Base-by-base conservation (phyloP, 2,113 vertebrate species). In the Glaucomys volans region DNA sequence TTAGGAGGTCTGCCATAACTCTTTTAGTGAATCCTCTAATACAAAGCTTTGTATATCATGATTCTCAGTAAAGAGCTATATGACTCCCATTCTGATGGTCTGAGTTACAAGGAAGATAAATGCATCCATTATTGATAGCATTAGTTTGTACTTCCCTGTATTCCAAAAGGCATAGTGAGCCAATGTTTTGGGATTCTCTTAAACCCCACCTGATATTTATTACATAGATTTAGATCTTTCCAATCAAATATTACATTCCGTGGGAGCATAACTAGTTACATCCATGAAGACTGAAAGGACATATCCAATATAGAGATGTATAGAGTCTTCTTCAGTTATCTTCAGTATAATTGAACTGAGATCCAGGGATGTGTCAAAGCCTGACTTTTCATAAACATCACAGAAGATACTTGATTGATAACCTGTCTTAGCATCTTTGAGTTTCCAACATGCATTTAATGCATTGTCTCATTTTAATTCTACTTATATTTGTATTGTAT, bases 381-480 rank as follows among this genome's bases (percentile, higher is more conserved):
- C 87, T 96, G 40, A 71, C 35, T 92, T 95, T 44, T 28, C n/a
- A 35, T 90, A 66, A 54, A 71, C 11, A 75, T 90, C 71, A 76
- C 40, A 91, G 47, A 64, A 85, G 37, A 91, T 80, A 79, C 32
- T 74, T 92, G 90, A 95, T 44, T 91, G 66, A 86, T 86, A 94
- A 95, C 32, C 64, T 81, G 5, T 87, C 50, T 93, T 95, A 80
- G 35, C 12, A 88, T 87, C 30, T 89, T 96, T 87, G 32, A 37
- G 11, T 90, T 92, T 96, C 59, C 66, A 88, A 69, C n/a, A 35
- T 94, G n/a, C 66, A 69, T 96, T 59, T 97, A 54, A 94, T 96
- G 75, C 67, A 89, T 83, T 40, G 4, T 95, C 67, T 96, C 67
- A 71, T 95, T 95, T 96, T 87, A 95, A 90, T 96, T 90, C 66